phyloP scores from a whole-genome alignment of 2,113 vertebrate species.

The Mus pahari region DNA sequence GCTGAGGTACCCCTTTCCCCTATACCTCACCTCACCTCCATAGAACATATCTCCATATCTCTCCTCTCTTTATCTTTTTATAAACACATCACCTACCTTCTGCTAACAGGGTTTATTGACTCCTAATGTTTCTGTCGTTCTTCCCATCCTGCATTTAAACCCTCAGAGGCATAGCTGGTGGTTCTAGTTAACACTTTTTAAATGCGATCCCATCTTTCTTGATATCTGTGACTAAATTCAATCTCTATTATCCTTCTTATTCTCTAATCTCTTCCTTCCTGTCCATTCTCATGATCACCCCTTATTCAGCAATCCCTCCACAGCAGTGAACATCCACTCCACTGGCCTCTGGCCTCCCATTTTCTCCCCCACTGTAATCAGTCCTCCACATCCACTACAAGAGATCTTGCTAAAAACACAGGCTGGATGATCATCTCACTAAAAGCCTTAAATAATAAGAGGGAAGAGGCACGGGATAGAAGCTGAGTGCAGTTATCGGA shows the following conservation, averaged over 20 bases:
- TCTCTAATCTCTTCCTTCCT: constrained; percentile 7
- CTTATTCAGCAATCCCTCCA: not conserved
- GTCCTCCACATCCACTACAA: constrained; percentile 29
- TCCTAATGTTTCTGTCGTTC: not conserved
- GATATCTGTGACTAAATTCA: constrained; percentile 48
- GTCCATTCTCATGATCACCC: not conserved
- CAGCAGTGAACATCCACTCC: not conserved
- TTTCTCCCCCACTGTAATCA: constrained; percentile 61
- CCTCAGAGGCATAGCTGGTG: not conserved
- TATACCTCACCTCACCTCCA: no score
- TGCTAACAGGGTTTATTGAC: not conserved
- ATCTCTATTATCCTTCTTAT: not conserved
- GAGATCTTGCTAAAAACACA: constrained; percentile 76
- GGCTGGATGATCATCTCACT: constrained; percentile 64
- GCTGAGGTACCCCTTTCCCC: no score
- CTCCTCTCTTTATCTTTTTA: no score
- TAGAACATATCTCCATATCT: no score
- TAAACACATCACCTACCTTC: not conserved
- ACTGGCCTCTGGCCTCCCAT: constrained; percentile 15
- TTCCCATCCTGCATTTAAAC: not conserved
- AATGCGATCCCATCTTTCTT: constrained; percentile 57
- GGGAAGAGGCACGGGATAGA: constrained; percentile 64
- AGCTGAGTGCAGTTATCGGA: constrained; percentile 67
- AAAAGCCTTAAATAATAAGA: constrained; percentile 74
- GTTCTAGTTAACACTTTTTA: constrained; percentile 2